Base-by-base conservation (phyloP, 2,797 vertebrate genomes). In the Denticeps clupeoides region DNA sequence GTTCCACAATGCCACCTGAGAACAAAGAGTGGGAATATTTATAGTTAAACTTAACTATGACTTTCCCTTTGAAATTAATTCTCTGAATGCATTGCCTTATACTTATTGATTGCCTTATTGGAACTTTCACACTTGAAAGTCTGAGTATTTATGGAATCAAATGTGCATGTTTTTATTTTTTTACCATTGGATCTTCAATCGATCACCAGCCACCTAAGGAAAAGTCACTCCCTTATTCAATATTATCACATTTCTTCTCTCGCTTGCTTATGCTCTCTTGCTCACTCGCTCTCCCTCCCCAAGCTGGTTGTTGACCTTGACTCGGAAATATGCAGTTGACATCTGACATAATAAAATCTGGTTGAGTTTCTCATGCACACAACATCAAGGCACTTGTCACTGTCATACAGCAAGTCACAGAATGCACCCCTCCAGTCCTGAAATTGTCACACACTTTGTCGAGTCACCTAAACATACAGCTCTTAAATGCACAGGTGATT, bases 51-150 rank as follows among this genome's bases (percentile, higher is more conserved):
- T 45, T 41, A 27, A 41, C 58, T 58, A 51, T 47, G 45, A 41
- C 52, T 43, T 55, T 49, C 42, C 12, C 26, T 45, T 47, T 51
- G 51, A 62, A 58, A 41, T 31, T 15, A 12, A 24, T 10, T 41
- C 43, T 13, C 33, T n/a, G 41, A 31, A 55, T 45, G 45, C n/a
- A 21, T 40, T 37, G 12, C 27, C 33, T 58, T 24, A 49, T 32
- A 24, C 41, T 54, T 44, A 67, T 59, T 54, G 52, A 65, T 56
- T 48, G 51, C 49, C 57, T 58, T 58, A 58, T 56, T 47, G 51
- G 31, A 41, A 47, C 18, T 24, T 58, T 33, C 49, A 48, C 35
- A 52, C 19, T 45, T 58, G 15, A 54, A 62, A 59, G 56, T 19
- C 27, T 10, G 24, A 51, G 27, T 29, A 26, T 19, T 47, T 37